These are phyloP conservation scores for Galerucella nymphaeae DNA, from an alignment of 2,888 invertebrate genomes.

Conservation along the genomic window DNA sequence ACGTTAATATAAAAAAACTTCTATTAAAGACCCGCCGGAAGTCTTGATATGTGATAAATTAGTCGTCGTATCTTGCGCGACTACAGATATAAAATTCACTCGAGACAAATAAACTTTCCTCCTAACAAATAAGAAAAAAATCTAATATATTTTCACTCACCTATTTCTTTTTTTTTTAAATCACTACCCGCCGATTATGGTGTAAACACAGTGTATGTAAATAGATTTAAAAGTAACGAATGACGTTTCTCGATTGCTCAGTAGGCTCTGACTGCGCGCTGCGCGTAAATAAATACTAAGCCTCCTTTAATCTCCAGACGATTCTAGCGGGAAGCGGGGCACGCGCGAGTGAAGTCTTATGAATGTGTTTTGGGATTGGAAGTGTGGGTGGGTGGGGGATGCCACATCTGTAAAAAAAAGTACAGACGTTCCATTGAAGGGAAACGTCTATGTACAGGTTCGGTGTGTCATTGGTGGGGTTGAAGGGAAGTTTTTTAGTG, in stretches of 20 bases:
- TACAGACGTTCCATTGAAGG: slow-evolving; percentile 19
- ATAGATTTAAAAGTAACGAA: slow-evolving; percentile 13
- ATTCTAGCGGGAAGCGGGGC: slow-evolving; percentile 16
- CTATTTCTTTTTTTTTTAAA: not conserved
- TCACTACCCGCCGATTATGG: slow-evolving; percentile 13
- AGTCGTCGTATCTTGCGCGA: not conserved
- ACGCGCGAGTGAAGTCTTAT: slow-evolving; percentile 15
- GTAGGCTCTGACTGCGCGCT: slow-evolving; percentile 11
- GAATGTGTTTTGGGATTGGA: slow-evolving; percentile 28
- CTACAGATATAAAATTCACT: not conserved
- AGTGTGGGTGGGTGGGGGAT: slow-evolving; percentile 39
- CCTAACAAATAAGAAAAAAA: not conserved
- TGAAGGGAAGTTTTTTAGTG: not conserved
- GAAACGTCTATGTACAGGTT: slow-evolving; percentile 13
- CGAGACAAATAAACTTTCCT: not conserved
- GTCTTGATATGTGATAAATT: slow-evolving; percentile 16
- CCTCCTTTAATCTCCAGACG: slow-evolving; percentile 36
- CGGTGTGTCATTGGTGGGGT: slow-evolving; percentile 6
- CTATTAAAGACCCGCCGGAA: slow-evolving; percentile 14
- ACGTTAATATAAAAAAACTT: slow-evolving; percentile 6
- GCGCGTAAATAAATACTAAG: slow-evolving; percentile 12
- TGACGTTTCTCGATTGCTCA: slow-evolving; percentile 12
- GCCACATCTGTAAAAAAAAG: slow-evolving; percentile 44
- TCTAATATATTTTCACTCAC: not conserved
- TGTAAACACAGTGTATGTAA: slow-evolving; percentile 1